Conservation (phyloP, 2,797 vertebrate species). For the Macropus fuliginosus region DNA sequence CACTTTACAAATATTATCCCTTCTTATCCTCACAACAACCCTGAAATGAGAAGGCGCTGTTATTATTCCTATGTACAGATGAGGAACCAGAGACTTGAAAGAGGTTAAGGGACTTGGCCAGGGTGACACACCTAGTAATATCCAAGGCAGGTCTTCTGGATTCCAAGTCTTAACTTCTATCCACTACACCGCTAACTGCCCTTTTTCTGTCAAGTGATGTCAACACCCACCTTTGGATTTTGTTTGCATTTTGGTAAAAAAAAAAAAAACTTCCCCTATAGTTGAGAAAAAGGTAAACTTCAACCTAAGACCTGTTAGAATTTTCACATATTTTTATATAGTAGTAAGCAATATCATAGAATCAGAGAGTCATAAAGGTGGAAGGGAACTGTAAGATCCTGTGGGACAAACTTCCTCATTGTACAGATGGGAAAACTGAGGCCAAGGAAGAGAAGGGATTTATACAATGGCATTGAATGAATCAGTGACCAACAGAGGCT, state of each 20-base stretch:
- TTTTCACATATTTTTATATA: neutral
- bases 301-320: neutral
- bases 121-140: neutral
- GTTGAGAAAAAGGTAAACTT: neutral
- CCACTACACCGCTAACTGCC: neutral
- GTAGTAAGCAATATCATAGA: neutral
- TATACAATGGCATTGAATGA: neutral
- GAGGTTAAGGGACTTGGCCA: neutral
- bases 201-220: neutral
- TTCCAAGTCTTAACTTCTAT: neutral
- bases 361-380: neutral
- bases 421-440: neutral
- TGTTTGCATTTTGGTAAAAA: neutral
- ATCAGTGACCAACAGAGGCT: neutral
- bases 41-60: neutral
- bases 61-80: neutral
- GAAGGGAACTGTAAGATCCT: neutral
- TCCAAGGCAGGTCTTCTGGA: neutral
- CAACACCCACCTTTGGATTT: neutral
- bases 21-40: neutral
- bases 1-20: neutral
- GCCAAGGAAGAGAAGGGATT: neutral
- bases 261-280: neutral
- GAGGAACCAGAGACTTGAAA: neutral
- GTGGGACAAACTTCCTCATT: neutral